Evolutionary conservation across 2,888 invertebrate genomes (phyloP), one percentile per base, ranked within the genome.

Genomic region (Suillia variegata): DNA sequence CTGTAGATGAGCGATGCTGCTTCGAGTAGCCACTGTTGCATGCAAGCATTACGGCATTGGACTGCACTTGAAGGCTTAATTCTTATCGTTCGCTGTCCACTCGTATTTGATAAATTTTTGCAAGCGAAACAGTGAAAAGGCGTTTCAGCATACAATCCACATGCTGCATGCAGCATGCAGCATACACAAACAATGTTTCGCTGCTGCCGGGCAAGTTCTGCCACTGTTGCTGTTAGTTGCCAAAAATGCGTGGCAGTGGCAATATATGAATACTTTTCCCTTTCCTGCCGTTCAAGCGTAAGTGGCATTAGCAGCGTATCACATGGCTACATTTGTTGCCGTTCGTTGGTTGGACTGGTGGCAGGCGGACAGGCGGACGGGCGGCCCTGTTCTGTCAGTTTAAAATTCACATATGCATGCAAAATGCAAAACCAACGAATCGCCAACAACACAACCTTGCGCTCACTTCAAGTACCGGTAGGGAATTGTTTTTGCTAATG

Each of bases 41-140:
- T 52, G 45, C 21, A 20, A 24, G 42, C 3, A 50, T 20, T 22
- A 6, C 15, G 15, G 38, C 8, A n/a, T 21, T 24, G 18, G 42
- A 24, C 17, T 48, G 59, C 65, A 67, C 59, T 72, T 70, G 62
- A 68, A 67, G 70, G 71, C 66, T 70, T 66, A 62, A 64, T 70
- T 71, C 71, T 72, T 72, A 72, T 72, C 71, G 65, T 38, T 42
- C 58, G 60, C 33, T 66, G 66, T 67, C 66, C 70, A 72, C 61
- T 61, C 67, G 55, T 47, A 38, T 54, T 50, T 50, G 57, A 57
- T 50, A 45, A 33, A 50, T 50, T 49, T 34, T 38, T 15, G 57
- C 56, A 50, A 33, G 47, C 50, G 49, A 57, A n/a, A 60, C 62
- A 58, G 56, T 57, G 55, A 59, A 54, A 59, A 54, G 62, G 62